These are phyloP conservation scores for Ictalurus punctatus DNA, from an alignment of 2,113 vertebrate species.

Conservation along the genomic window DNA sequence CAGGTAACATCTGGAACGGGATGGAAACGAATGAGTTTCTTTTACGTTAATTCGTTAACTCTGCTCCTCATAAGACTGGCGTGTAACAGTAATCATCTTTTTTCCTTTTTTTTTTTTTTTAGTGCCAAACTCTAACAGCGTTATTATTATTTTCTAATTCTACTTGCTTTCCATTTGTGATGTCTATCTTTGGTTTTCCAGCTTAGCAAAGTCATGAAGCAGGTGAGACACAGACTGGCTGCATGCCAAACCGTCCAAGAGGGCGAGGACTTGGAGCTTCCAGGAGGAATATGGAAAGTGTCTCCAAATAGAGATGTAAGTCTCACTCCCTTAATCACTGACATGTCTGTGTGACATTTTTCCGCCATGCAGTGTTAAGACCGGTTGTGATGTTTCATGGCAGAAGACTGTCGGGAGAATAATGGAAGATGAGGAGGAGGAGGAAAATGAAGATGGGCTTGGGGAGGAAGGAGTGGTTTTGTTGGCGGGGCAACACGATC, in stretches of 20 bases:
- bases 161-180: not conserved
- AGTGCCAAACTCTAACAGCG: not conserved
- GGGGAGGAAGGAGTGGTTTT: constrained; percentile 56
- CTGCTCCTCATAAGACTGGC: too few relatives aligned
- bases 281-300: constrained; percentile 57
- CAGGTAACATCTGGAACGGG: constrained; percentile 65
- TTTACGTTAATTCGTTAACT: not conserved
- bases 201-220: constrained; percentile 74
- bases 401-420: constrained; percentile 54
- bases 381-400: not conserved
- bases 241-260: constrained; percentile 70
- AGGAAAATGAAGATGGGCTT: constrained; percentile 43
- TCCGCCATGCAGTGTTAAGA: not conserved
- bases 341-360: not conserved
- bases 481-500: constrained; percentile 65
- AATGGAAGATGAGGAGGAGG: constrained; percentile 38
- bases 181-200: constrained; percentile 57
- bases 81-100: too few relatives aligned
- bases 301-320: constrained; percentile 71
- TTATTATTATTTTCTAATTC: not conserved
- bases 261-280: constrained; percentile 59
- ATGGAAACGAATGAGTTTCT: not conserved
- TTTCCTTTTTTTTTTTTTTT: not conserved
- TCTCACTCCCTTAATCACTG: not conserved
- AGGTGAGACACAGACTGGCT: constrained; percentile 79